phyloP scores from a whole-genome alignment of 1,140 invertebrate genomes.

The Ylistrum balloti region DNA sequence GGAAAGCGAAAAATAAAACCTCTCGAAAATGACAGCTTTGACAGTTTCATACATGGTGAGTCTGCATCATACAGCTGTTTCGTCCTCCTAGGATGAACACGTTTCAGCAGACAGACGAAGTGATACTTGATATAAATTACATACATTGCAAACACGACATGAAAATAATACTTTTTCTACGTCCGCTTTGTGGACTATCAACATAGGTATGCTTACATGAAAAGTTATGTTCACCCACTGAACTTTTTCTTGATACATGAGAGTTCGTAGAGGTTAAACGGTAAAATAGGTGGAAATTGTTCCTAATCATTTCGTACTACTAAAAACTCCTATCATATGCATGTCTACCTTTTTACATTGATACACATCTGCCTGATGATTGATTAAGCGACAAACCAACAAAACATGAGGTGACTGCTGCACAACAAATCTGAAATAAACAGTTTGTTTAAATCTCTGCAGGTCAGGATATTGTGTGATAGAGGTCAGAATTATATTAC shows the following conservation, averaged over 20 bases:
- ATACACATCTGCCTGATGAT: neutral
- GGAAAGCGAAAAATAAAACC: no score
- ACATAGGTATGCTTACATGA: no score
- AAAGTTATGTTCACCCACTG: neutral
- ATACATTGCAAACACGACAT: no score
- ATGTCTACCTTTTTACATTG: neutral
- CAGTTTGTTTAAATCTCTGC: slow-evolving; percentile 18
- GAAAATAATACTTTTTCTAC: no score
- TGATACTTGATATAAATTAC: no score
- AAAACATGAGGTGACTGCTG: neutral
- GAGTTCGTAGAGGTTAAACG: neutral
- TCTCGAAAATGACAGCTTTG: no score
- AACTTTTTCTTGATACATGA: neutral
- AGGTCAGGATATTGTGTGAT: neutral
- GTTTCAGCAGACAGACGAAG: no score
- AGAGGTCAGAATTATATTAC: neutral
- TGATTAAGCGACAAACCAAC: neutral
- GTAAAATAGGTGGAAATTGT: neutral
- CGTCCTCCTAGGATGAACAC: no score
- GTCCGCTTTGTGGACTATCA: no score
- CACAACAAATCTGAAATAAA: neutral
- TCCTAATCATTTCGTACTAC: neutral
- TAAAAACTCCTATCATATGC: neutral
- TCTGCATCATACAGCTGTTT: no score
- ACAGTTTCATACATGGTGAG: no score